Evolutionary conservation across 2,113 vertebrate genomes (phyloP), one percentile per base, ranked within the genome.

Genomic region (Cavia porcellus): DNA sequence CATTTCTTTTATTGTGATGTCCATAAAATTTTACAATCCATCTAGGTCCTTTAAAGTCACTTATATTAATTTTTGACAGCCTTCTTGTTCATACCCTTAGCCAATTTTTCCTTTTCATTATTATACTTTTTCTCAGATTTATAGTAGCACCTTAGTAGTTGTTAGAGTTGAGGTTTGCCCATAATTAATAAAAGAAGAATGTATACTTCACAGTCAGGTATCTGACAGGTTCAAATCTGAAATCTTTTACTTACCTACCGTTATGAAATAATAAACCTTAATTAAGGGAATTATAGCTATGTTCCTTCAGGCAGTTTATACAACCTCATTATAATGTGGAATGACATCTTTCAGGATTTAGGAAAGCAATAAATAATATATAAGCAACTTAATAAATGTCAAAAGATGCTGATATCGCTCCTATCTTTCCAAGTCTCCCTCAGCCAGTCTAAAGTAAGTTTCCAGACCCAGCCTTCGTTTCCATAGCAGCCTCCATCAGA

Each of bases 381-480:
- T 32, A 38, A 66, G 22, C 45, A 45, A 91, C 30, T 93, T 95
- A 24, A 45, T 88, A 83, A 75, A 84, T 52, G 17, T 94, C 57
- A 55, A 81, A 57, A 11, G 45, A 4, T 47, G 24, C 55, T 59
- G 25, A 38, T 70, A 19, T 79, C 52, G 75, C 9, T 17, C 12
- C 35, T 15, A 12, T 22, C 38, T 93, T 86, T 81, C 88, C 59
- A 42, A 86, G 25, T 47, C 47, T 83, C 47, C 28, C 42, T 59
- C 14, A 22, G 55, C 59, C 61, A 30, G 19, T 35, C 45, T 68
- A 72, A 30, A 57, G 45, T 8, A 14, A 52, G 13, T 88, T 84
- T 92, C 55, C 83, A 90, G 94, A 86, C 62, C 38, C 55, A 74
- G 13, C 64, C 42, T 90, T 42, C 35, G 32, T 96, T 96, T 83